Evolutionary conservation across 2,113 vertebrate genomes (phyloP), one percentile per base, ranked within the genome.

Genomic region (Xenopus borealis): DNA sequence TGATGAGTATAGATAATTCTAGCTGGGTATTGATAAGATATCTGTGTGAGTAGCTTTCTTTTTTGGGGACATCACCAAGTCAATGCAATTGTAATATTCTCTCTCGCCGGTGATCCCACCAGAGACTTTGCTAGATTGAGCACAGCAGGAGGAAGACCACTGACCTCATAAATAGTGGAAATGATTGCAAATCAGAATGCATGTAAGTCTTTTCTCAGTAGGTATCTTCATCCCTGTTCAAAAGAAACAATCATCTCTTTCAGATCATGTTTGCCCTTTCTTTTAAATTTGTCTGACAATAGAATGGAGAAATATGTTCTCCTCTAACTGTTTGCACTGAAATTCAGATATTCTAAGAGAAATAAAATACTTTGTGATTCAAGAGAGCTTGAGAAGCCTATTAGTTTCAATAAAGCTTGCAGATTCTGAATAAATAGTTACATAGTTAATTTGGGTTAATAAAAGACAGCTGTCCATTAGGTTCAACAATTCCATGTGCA

Each of bases 141-240:
- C 90, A 86, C 89, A 90, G 89, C 89, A 86, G 88, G 90, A 90
- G 80, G 80, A 81, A 86, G 88, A 87, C 88, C 89, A 89, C 84
- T 88, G 88, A 91, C 89, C 88, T 89, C 88, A 88, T 88, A 89
- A 91, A 90, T 89, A 90, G 88, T 89, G 89, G 88, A 91, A 91
- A 90, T 90, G 84, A 91, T 91, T 90, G 88, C 89, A 91, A 90
- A 91, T 90, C 81, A 79, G 85, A 86, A 89, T 90, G 90, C 87
- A 82, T 88, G 63, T 85, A 84, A 85, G 89, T 87, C 88, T 85
- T 82, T 74, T 85, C 90, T 86, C 91, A 81, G 87, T 88, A 84
- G 90, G 91, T 85, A 82, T 82, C 85, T 71, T 23, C 84, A 69
- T 89, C 78, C 81, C 88, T 59, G 83, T 81, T 86, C 86, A 89